Evolutionary conservation across 1,140 invertebrate species (phyloP), one percentile per base, ranked within the genome.

Genomic region (Apis florea): DNA sequence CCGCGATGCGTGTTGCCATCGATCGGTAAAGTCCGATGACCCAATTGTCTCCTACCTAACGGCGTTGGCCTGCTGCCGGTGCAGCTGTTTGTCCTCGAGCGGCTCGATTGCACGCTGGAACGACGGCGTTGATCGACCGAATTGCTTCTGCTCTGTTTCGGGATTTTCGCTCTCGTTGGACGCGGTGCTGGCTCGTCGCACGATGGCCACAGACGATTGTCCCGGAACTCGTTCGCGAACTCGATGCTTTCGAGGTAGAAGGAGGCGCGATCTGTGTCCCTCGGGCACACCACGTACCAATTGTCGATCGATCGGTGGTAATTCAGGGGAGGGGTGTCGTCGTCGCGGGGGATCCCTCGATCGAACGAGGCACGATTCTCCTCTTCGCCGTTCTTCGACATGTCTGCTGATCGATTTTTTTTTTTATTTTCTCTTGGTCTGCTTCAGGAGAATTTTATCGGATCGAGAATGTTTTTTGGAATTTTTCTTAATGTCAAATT

Each of bases 1-100:
- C 31, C 31, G 31, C 10, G 61, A 40, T 56, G 61, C 71, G 78
- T 80, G 6, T 80, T 66, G 61, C 51, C 40, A 80, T 80, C 79
- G 79, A 80, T 82, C 64, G 73, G 31, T 77, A 77, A 63, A 82
- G 74, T 82, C 73, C 59, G 68, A 58, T 73, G 54, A 77, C 63
- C 31, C 70, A 78, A 84, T 81, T 82, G 81, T 86, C 71, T 64
- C 84, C 83, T 90, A 93, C 93, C 93, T 90, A 93, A 73, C 54
- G 92, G 90, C n/a, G 92, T 93, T 63, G 88, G 87, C 71, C 89
- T 89, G 81, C 85, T 85, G 82, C 83, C 89, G 81, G 85, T 85
- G 82, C 83, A 92, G 84, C 90, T 92, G 82, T 92, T 92, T 26
- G 91, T 72, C 49, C 90, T 89, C 40, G 92, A 91, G 68, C 89